Evolutionary conservation across 1,140 invertebrate genomes (phyloP).

Genomic region (Temnothorax nylanderi): DNA sequence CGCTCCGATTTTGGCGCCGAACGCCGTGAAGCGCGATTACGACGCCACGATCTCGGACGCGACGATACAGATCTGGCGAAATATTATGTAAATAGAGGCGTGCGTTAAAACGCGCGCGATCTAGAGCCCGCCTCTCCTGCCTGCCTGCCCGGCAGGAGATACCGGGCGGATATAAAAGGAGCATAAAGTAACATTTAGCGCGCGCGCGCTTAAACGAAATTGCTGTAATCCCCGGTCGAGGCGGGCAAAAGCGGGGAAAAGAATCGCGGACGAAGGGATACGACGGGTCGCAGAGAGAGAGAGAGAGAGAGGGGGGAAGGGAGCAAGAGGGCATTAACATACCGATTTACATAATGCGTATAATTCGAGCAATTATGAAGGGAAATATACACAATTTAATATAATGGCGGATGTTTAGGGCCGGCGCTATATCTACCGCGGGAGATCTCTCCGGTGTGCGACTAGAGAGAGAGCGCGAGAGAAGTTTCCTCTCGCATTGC

Average conservation of each 20-base stretch:
- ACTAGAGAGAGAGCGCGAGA: slow-evolving; percentile 35
- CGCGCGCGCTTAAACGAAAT: slow-evolving; percentile 82
- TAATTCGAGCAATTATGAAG: slow-evolving; percentile 86
- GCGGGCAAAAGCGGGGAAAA: slow-evolving; percentile 49
- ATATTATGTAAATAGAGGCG: slow-evolving; percentile 83
- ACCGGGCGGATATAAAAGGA: slow-evolving; percentile 73
- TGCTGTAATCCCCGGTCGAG: slow-evolving; percentile 81
- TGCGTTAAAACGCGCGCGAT: slow-evolving; percentile 69
- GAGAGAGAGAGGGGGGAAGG: not conserved
- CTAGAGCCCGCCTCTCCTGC: slow-evolving; percentile 29
- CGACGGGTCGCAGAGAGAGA: not conserved
- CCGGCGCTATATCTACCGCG: slow-evolving; percentile 77
- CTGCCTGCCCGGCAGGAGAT: slow-evolving; percentile 56
- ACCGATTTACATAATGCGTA: slow-evolving; percentile 85
- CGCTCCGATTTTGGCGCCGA: slow-evolving; percentile 38
- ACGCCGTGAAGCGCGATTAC: not conserved
- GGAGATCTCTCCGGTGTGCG: slow-evolving; percentile 73
- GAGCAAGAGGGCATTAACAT: slow-evolving; percentile 80
- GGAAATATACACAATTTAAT: slow-evolving; percentile 86
- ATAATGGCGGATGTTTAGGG: slow-evolving; percentile 84
- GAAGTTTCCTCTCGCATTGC: not conserved
- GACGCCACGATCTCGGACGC: slow-evolving; percentile 34
- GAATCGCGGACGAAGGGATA: slow-evolving; percentile 7
- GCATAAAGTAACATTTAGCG: slow-evolving; percentile 83
- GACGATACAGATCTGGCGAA: slow-evolving; percentile 77